Base-by-base conservation (phyloP, 2,113 vertebrate genomes). In the Dicentrarchus labrax region DNA sequence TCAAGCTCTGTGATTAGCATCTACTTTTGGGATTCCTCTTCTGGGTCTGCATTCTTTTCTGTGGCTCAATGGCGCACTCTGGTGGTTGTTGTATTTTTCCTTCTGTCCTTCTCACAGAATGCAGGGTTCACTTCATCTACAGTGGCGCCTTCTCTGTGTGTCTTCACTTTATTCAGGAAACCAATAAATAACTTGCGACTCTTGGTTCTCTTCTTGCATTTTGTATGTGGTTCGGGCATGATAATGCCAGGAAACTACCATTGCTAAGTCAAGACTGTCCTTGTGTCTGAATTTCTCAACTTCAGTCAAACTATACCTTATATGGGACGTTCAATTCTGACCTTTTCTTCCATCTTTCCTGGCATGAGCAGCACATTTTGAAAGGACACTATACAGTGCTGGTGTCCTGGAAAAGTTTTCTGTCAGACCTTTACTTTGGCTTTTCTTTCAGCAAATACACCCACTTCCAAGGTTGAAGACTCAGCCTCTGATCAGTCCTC, bases 401-500 rank as follows among this genome's bases (percentile, higher is more conserved):
- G 8, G 2, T 38, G 12, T 41, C 59, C 45, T 67, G 69, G 30
- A 54, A 50, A 24, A 6, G 8, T 36, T 65, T 48, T 15, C 5
- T 45, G 61, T 45, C 5, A 73, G 56, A 57, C 60, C 11, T 68
- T 70, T 38, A 56, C 17, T 82, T 64, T 78, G 86, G 39, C 56
- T 86, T 88, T 80, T 85, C 64, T 89, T 92, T 60, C 90, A 92
- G 90, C 24, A 15, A 66, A 78, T 43, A 45, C 47, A 60, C 19
- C 76, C 6, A 43, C 2, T 0, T 39, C 67, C 3, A 59, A 39
- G 3, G 72, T 59, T 38, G 68, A 72, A 21, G 67, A 75, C 10
- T 79, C 78, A 21, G 19, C 51, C n/a, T 15, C 12, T 69, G 59
- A 66, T 38, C 72, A 9, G 24, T 72, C 70, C 2, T 57, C 80